Base-by-base conservation (phyloP, 2,113 vertebrate genomes). In the Penelope pileata region DNA sequence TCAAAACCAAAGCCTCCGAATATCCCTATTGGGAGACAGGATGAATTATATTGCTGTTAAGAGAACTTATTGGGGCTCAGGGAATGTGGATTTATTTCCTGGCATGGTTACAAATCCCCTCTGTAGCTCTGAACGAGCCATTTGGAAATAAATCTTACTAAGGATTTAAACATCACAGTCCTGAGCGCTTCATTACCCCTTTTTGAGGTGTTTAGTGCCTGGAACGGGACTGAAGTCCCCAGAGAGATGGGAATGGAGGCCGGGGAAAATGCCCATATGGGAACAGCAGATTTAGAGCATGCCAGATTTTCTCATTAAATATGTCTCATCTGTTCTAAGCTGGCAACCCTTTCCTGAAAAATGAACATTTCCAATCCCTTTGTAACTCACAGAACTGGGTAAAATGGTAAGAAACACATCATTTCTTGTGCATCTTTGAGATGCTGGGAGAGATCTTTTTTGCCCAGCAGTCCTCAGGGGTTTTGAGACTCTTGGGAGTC, bases 181-280 rank as follows among this genome's bases (percentile, higher is more conserved):
- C 92, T 92, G 86, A 94, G 56, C 4, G 4, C 64, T 94, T 88
- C 92, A 84, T 93, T 88, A 67, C 76, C 48, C 38, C 0, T 86
- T 83, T 83, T 26, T 56, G 93, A 94, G 93, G 85, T 90, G 85
- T 95, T 96, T 88, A 78, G 64, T 92, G 83, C 80, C 72, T 93
- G 40, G 38, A 77, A 9, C 4, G 68, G 54, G 83, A 91, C 68
- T 38, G 32, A 91, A 86, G 54, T 83, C 92, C 95, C 59, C 40
- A n/a, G 34, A 51, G 83, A 68, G 50, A 67, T 70, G 27, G 34
- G 72, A 83, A 80, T 1, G 2, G 48, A 88, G 45, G 67, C 51
- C 78, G 50, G 60, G 67, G 63, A 94, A 95, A 87, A 73, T 9
- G 23, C 77, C 59, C 72, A 43, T 88, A 72, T 93, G 94, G 91